Evolutionary conservation across 2,888 invertebrate genomes (phyloP).

Genomic region (Drosophila limbata): DNA sequence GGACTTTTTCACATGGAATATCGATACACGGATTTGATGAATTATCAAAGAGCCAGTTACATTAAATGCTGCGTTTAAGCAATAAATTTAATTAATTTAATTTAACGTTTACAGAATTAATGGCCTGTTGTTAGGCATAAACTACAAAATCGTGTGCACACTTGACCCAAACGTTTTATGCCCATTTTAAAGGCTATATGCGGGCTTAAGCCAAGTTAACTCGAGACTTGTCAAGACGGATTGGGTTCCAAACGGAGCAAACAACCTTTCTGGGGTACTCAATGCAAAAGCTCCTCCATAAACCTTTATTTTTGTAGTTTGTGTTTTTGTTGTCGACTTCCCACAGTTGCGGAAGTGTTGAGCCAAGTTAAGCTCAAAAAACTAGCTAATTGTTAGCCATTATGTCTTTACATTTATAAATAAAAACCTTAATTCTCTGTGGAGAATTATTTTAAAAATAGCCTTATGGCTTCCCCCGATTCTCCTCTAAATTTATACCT

Average conservation of each 20-base stretch:
- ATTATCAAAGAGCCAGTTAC: conserved; percentile 41
- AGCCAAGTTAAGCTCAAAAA: conserved; percentile 22
- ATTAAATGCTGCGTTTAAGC: conserved; percentile 56
- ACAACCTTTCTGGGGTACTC: conserved; percentile 3
- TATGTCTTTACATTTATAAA: conserved; percentile 71
- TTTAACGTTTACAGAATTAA: conserved; percentile 64
- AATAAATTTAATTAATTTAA: conserved; percentile 68
- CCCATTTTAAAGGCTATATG: conserved; percentile 44
- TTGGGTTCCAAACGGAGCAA: conserved; percentile 42
- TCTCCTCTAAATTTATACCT: conserved; percentile 17
- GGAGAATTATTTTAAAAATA: conserved; percentile 59
- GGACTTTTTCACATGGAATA: conserved; percentile 9
- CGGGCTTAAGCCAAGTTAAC: conserved; percentile 13
- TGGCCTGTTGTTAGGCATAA: conserved; percentile 59
- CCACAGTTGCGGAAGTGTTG: conserved; percentile 61
- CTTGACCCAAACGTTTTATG: conserved; percentile 62
- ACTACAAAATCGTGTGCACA: conserved; percentile 59
- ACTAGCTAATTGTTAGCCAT: conserved; percentile 66
- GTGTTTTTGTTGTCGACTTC: conserved; percentile 20
- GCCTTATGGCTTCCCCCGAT: conserved; percentile 19
- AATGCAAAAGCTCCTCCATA: conserved; percentile 19
- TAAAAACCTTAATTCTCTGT: conserved; percentile 53
- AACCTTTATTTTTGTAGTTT: conserved; percentile 18
- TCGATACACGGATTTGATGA: conserved; percentile 48
- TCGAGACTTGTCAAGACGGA: conserved; percentile 1